A percentile compares a stretch with the other conserved stretches of the same genome.
phyloP scores from a whole-genome alignment of 2,797 vertebrate species.

The Rhinoraja longicauda region DNA sequence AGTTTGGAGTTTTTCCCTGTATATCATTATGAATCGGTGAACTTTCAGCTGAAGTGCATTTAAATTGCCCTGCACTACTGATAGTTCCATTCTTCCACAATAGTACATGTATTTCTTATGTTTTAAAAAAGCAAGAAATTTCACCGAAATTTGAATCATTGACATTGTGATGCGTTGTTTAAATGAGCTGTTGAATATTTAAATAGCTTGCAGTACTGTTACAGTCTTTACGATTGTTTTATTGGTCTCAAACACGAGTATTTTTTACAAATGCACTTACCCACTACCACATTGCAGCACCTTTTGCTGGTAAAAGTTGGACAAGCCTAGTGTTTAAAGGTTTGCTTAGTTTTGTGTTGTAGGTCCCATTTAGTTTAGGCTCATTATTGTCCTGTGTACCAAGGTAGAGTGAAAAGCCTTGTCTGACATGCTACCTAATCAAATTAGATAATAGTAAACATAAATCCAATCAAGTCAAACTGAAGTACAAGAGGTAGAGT shows the following conservation, averaged over 20 bases:
- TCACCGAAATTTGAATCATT: not conserved
- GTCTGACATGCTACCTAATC: no score
- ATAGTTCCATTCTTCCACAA: not conserved
- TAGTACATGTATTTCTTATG: not conserved
- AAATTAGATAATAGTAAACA: no score
- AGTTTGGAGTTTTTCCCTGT: not conserved
- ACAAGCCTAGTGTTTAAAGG: not conserved
- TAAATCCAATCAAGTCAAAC: no score
- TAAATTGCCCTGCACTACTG: not conserved
- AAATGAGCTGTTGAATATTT: not conserved
- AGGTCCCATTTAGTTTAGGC: not conserved
- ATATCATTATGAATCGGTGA: not conserved
- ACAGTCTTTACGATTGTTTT: not conserved
- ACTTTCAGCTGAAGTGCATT: not conserved
- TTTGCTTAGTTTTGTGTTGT: not conserved
- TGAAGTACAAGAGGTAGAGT: no score
- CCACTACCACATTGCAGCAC: not conserved
- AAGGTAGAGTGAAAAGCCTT: no score
- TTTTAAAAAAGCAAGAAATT: not conserved
- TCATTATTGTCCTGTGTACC: no score
- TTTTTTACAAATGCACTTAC: not conserved
- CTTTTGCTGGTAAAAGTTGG: not conserved
- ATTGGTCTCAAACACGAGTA: not conserved
- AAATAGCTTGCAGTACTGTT: not conserved
- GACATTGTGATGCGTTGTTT: not conserved